phyloP scores from a whole-genome alignment of 2,888 invertebrate species.

The Acleris sparsana region DNA sequence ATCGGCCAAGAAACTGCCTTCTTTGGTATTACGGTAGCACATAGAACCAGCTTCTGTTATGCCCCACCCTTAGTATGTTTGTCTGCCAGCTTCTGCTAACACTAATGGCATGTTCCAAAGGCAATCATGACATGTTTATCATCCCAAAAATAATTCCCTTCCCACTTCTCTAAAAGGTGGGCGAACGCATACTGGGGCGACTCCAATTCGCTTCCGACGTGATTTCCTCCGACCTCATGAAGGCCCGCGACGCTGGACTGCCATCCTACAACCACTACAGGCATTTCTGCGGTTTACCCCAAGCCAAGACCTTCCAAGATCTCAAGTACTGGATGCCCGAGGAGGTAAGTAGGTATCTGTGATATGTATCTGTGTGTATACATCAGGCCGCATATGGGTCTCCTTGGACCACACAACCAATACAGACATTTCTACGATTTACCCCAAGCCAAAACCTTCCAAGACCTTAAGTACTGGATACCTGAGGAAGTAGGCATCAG shows the following conservation, averaged over 20 bases:
- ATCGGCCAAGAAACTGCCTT: too few species aligned
- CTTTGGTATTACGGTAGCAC: too few species aligned
- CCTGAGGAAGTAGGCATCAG: conserved; percentile 45
- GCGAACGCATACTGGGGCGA: conserved; percentile 49
- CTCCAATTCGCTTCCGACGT: conserved; percentile 53
- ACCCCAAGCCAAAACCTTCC: conserved; percentile 86
- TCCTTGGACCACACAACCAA: conserved; percentile 86
- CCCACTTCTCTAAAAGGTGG: conserved; percentile 42
- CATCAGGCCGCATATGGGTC: too few species aligned
- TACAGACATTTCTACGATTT: conserved; percentile 91
- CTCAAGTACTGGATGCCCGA: conserved; percentile 86
- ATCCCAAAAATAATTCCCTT: not conserved
- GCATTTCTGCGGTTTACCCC: conserved; percentile 89
- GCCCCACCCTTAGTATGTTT: too few species aligned
- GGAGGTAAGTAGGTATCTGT: conserved; percentile 48
- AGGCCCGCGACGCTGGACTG: conserved; percentile 89
- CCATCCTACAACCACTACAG: conserved; percentile 93
- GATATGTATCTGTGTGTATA: too few species aligned
- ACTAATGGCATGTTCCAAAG: not conserved
- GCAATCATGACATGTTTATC: not conserved
- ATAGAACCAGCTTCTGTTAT: too few species aligned
- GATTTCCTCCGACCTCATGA: conserved; percentile 52
- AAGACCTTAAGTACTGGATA: conserved; percentile 89
- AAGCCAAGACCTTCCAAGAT: conserved; percentile 87
- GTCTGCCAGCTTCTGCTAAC: too few species aligned